Conservation (phyloP, 2,797 vertebrate genomes). For the Cephalopachus bancanus region DNA sequence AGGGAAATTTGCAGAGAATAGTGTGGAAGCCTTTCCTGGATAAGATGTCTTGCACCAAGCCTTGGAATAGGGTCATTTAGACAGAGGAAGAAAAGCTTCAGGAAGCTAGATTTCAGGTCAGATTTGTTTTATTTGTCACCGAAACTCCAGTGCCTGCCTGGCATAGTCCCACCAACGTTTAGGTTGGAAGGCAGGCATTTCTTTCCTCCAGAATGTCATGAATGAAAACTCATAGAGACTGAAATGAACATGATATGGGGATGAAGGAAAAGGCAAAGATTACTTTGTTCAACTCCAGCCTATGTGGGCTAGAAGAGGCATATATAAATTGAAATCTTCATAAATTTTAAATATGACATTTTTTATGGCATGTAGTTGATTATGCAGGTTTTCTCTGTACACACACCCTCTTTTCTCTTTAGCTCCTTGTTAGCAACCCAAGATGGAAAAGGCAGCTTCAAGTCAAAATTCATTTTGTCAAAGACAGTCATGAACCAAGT, state of each 20-base stretch:
- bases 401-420: not conserved
- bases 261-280: too few species aligned
- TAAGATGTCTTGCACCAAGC: not conserved
- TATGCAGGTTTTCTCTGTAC: not conserved
- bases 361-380: not conserved
- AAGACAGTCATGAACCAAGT: not conserved
- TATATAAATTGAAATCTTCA: not conserved
- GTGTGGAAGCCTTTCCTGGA: not conserved
- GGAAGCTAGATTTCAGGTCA: not conserved
- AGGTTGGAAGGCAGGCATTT: too few species aligned
- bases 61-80: not conserved
- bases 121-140: not conserved
- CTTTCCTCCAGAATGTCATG: too few species aligned
- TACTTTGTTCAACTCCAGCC: not conserved
- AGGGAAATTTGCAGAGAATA: not conserved
- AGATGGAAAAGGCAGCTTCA: not conserved
- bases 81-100: not conserved
- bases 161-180: not conserved
- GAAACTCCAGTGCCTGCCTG: not conserved
- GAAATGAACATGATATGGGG: too few species aligned
- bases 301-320: not conserved
- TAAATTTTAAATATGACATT: not conserved
- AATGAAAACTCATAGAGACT: too few species aligned
- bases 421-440: not conserved
- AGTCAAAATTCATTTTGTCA: constrained; percentile 20